Conservation (phyloP, 2,797 vertebrate genomes). For the Paramormyrops hopkinsi region DNA sequence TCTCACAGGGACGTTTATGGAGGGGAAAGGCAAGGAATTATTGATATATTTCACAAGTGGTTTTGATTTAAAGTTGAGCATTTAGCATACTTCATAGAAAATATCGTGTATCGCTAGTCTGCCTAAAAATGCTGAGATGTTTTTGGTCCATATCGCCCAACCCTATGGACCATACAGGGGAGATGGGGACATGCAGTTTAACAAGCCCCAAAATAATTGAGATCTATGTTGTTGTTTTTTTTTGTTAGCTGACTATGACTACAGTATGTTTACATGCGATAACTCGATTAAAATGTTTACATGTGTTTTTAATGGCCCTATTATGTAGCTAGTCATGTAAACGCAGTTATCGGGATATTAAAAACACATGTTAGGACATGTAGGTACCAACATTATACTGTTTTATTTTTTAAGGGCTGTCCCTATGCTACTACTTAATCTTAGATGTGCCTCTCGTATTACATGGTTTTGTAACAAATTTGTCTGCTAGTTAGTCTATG, state of each 20-base stretch:
- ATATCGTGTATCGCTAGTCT: background rate
- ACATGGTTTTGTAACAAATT: background rate
- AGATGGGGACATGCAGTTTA: background rate
- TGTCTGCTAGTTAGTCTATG: background rate
- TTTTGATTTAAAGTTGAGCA: background rate
- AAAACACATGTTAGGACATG: background rate
- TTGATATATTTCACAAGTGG: background rate
- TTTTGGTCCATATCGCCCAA: background rate
- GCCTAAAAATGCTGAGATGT: background rate
- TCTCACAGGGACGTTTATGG: background rate
- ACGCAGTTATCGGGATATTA: background rate
- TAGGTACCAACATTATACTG: background rate
- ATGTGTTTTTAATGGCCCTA: background rate
- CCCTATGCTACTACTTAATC: background rate
- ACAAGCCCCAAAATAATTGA: background rate
- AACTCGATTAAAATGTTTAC: background rate
- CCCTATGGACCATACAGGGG: background rate
- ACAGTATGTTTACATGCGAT: background rate
- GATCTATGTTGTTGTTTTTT: background rate
- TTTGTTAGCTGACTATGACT: background rate
- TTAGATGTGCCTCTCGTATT: background rate
- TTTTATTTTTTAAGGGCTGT: background rate
- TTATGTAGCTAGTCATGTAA: background rate
- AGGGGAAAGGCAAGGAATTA: background rate
- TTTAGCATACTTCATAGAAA: background rate